Evolutionary conservation across 2,888 invertebrate species (phyloP).

Genomic region (Macrophya annulata): DNA sequence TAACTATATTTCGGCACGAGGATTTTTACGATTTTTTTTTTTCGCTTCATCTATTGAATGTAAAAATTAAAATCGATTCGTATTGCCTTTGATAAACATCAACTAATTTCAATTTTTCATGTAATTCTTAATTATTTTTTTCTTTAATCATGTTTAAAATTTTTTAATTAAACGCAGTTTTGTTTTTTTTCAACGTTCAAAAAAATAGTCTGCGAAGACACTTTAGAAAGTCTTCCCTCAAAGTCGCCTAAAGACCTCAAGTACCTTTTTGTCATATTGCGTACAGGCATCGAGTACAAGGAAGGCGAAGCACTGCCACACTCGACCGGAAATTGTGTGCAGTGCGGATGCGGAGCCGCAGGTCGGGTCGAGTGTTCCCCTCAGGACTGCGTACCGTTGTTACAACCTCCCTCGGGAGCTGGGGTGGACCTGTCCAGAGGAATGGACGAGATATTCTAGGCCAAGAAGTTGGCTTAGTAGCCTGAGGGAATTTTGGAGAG

Average conservation of each 20-base stretch:
- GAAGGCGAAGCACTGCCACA: constrained; percentile 86
- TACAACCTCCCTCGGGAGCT: constrained; percentile 70
- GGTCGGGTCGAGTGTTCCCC: constrained; percentile 77
- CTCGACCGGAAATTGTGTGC: constrained; percentile 87
- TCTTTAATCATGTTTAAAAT: not conserved
- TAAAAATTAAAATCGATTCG: not conserved
- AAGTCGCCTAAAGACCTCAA: not conserved
- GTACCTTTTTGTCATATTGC: constrained; percentile 46
- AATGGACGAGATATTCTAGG: constrained; percentile 48
- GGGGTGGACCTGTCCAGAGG: constrained; percentile 48
- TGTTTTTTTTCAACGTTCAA: not conserved
- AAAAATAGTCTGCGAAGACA: not conserved
- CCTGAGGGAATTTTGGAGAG: constrained; percentile 5
- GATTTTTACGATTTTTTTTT: too few relatives aligned
- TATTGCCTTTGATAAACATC: not conserved
- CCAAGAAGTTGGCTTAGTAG: not conserved
- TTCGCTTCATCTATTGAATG: not conserved
- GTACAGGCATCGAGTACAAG: constrained; percentile 83
- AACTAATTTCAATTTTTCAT: not conserved
- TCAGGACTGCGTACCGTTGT: constrained; percentile 73
- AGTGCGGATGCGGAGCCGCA: constrained; percentile 85
- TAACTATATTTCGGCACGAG: not conserved
- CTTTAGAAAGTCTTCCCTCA: not conserved
- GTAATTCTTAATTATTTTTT: not conserved
- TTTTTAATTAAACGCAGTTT: not conserved